phyloP scores from a whole-genome alignment of 2,797 vertebrate genomes.

The Cirrhinus mrigala region DNA sequence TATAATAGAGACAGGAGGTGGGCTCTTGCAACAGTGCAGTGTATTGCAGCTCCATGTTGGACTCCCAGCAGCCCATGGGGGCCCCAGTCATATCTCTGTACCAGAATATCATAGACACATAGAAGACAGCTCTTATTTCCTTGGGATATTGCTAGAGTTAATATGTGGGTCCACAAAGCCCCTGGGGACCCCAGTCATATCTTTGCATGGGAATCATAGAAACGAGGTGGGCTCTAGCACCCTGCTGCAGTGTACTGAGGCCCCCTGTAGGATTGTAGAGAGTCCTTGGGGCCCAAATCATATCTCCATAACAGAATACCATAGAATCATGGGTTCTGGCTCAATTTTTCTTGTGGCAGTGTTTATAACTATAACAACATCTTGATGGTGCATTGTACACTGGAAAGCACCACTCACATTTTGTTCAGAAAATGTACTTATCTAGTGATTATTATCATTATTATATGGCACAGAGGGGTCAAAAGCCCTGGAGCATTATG shows the following conservation, averaged over 20 bases:
- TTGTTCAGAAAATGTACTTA: background rate
- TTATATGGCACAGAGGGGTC: background rate
- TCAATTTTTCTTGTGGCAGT: background rate
- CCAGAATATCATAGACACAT: background rate
- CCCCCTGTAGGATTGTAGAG: background rate
- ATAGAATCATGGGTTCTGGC: background rate
- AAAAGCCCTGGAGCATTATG: constrained; percentile 16
- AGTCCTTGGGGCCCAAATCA: background rate
- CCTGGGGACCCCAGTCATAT: background rate
- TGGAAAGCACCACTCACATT: background rate
- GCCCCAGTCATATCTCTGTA: background rate
- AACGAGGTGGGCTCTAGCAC: background rate
- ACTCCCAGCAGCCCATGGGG: background rate
- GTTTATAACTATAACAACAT: background rate
- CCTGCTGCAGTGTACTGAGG: background rate
- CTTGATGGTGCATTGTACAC: background rate
- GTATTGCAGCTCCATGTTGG: background rate
- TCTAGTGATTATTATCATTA: constrained; percentile 27
- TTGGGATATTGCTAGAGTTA: background rate
- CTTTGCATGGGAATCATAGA: background rate
- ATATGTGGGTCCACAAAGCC: background rate
- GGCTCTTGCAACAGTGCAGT: background rate
- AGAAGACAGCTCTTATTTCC: background rate
- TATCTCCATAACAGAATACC: background rate
- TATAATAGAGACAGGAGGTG: background rate